Evolutionary conservation across 2,113 vertebrate genomes (phyloP).

Genomic region (Leuciscus idus): DNA sequence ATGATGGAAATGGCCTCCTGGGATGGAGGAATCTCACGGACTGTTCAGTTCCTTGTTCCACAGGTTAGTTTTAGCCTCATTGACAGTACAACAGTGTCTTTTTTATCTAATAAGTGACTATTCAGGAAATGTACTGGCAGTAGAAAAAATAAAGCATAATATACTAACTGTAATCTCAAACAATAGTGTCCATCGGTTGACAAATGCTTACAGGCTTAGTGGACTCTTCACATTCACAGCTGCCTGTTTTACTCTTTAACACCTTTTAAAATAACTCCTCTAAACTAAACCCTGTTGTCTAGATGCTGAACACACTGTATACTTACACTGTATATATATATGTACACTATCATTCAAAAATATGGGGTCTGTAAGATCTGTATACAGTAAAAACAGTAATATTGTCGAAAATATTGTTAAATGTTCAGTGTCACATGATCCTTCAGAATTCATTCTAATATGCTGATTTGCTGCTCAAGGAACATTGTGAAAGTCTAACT

Average conservation of each 20-base stretch:
- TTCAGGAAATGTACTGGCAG: neutral
- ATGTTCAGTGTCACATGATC: neutral
- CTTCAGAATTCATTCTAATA: neutral
- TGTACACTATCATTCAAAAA: neutral
- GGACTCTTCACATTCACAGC: slow-evolving; percentile 49
- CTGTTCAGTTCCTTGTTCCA: slow-evolving; percentile 96
- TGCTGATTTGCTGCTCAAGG: neutral
- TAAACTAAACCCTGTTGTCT: slow-evolving; percentile 58
- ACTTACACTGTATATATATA: neutral
- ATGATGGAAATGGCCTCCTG: slow-evolving; percentile 99
- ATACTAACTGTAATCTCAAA: neutral
- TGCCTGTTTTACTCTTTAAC: slow-evolving; percentile 64
- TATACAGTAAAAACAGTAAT: neutral
- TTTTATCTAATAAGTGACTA: neutral
- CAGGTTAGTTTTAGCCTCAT: slow-evolving; percentile 77
- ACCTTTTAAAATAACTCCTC: slow-evolving; percentile 61
- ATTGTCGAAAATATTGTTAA: neutral
- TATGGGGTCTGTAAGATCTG: neutral
- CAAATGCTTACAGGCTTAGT: slow-evolving; percentile 51
- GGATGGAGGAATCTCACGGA: slow-evolving; percentile 96
- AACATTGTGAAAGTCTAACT: neutral
- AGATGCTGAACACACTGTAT: slow-evolving; percentile 12
- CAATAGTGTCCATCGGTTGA: slow-evolving; percentile 14
- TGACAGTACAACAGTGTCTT: neutral
- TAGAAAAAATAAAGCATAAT: neutral